phyloP scores from a whole-genome alignment of 2,888 invertebrate genomes.

The Adelphocoris suturalis region DNA sequence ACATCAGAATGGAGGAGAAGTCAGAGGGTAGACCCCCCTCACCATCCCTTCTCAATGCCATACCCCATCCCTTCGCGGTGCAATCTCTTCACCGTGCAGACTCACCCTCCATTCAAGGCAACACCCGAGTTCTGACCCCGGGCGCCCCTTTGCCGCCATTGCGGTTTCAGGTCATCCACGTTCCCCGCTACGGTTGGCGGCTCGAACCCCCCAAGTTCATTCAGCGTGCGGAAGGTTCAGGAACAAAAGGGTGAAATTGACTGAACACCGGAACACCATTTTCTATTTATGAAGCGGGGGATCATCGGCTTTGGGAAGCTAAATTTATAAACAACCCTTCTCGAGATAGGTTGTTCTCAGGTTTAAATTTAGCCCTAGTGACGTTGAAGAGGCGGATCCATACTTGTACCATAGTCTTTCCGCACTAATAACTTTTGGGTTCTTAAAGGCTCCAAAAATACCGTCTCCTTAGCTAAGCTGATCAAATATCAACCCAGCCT shows the following conservation, averaged over 20 bases:
- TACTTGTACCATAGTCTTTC: constrained; percentile 1
- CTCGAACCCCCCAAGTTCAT: neutral
- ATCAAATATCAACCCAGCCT: no score
- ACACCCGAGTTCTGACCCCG: constrained; percentile 1
- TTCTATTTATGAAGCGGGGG: neutral
- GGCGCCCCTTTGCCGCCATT: neutral
- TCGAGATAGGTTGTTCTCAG: neutral
- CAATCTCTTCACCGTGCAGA: neutral
- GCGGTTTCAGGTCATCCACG: neutral
- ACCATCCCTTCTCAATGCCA: neutral
- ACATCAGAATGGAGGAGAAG: neutral
- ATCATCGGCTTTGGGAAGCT: neutral
- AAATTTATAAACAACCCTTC: constrained; percentile 30
- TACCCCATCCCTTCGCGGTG: neutral
- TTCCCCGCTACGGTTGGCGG: neutral
- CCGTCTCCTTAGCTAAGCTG: no score
- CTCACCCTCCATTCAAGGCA: constrained; percentile 27
- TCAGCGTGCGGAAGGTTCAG: constrained; percentile 23
- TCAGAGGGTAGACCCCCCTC: constrained; percentile 8
- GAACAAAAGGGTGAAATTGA: constrained; percentile 5
- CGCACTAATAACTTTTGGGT: neutral
- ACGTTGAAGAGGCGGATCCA: neutral
- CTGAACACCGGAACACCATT: neutral
- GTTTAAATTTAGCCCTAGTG: neutral
- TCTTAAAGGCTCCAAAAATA: neutral